phyloP scores from a whole-genome alignment of 1,140 invertebrate species.

The Luehdorfia chinensis region DNA sequence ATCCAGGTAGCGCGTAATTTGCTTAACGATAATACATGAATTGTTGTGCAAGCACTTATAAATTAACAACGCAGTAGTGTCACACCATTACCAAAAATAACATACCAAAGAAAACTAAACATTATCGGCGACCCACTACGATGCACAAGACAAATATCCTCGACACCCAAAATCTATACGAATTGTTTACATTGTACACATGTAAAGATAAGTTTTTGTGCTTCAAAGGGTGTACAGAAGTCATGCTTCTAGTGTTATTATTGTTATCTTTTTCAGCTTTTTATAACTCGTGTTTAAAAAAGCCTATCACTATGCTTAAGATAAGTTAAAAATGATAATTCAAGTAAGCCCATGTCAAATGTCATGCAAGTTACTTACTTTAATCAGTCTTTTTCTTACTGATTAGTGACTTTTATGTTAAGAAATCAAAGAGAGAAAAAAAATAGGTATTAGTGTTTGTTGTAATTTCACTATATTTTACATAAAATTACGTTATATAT shows the following conservation, averaged over 20 bases:
- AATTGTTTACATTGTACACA: conserved; percentile 15
- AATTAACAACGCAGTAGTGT: conserved; percentile 5
- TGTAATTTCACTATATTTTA: too few species aligned
- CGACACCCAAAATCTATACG: conserved; percentile 6
- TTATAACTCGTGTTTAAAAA: conserved; percentile 8
- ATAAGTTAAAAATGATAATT: conserved; percentile 13
- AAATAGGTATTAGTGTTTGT: too few species aligned
- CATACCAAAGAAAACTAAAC: conserved; percentile 7
- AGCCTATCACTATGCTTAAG: neutral
- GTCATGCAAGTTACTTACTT: conserved; percentile 7
- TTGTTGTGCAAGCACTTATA: neutral
- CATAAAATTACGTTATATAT: too few species aligned
- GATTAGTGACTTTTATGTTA: too few species aligned
- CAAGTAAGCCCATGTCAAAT: conserved; percentile 10
- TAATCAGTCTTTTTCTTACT: neutral
- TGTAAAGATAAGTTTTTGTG: conserved; percentile 15
- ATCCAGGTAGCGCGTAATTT: too few species aligned
- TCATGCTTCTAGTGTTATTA: conserved; percentile 9
- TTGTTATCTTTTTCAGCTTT: conserved; percentile 13
- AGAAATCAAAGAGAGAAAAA: too few species aligned
- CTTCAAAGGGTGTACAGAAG: conserved; percentile 14
- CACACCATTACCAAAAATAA: conserved; percentile 14
- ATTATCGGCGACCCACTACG: conserved; percentile 1
- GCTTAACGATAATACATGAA: neutral
- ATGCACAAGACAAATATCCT: conserved; percentile 12